Percentiles rank a stretch among this genome's conserved stretches.
phyloP scores from a whole-genome alignment of 2,888 invertebrate genomes.

The Aproaerema taeniolella region DNA sequence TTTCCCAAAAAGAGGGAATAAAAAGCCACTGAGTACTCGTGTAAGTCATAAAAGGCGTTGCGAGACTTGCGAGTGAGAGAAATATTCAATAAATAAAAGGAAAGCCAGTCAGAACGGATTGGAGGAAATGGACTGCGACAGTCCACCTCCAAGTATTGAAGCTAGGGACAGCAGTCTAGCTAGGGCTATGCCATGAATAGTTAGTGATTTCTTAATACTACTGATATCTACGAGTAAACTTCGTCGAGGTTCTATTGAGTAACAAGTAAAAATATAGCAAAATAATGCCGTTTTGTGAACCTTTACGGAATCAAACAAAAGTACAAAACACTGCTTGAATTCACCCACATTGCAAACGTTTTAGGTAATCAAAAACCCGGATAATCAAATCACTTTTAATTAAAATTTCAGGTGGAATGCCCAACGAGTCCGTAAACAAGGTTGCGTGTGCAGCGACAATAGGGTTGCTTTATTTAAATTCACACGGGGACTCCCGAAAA shows the following conservation, averaged over 20 bases:
- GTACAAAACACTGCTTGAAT: neutral
- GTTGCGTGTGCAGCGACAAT: conserved; percentile 28
- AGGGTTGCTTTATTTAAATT: conserved; percentile 22
- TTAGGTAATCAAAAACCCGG: conserved; percentile 2
- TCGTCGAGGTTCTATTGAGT: too few relatives aligned
- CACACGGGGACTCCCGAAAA: conserved; percentile 31
- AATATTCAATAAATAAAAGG: conserved; percentile 23
- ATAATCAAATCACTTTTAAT: conserved; percentile 13
- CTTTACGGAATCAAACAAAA: neutral
- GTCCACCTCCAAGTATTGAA: neutral
- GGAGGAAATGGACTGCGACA: conserved; percentile 29
- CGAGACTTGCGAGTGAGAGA: conserved; percentile 13
- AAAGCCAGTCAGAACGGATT: conserved; percentile 20
- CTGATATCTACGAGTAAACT: too few relatives aligned
- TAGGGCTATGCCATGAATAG: too few relatives aligned
- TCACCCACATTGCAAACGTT: too few relatives aligned
- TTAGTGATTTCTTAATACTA: too few relatives aligned
- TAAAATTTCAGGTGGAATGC: conserved; percentile 14
- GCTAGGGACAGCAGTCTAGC: too few relatives aligned
- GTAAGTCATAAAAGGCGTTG: conserved; percentile 11
- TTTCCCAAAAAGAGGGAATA: conserved; percentile 8
- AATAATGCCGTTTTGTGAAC: too few relatives aligned
- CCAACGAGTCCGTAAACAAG: conserved; percentile 16
- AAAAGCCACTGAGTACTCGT: conserved; percentile 14
- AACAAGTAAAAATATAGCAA: too few relatives aligned